Conservation (phyloP, 2,797 vertebrate genomes). For the Distichodus sexfasciatus region DNA sequence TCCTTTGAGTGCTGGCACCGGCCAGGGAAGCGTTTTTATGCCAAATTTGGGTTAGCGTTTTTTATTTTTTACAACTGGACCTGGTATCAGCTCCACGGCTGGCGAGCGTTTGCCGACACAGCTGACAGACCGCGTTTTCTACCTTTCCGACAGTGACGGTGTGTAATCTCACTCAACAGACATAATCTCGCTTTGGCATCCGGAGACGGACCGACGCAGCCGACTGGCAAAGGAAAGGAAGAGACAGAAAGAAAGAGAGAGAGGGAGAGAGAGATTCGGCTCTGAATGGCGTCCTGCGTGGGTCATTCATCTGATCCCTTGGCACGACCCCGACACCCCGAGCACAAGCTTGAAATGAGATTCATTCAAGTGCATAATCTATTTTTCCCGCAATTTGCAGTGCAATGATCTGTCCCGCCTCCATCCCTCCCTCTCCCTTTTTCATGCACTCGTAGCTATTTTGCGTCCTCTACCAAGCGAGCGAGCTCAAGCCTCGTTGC, state of each 20-base stretch:
- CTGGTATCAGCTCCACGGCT: background rate
- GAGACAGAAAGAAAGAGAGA: background rate
- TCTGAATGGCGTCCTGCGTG: background rate
- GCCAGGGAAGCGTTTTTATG: background rate
- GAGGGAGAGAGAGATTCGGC: background rate
- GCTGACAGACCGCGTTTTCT: background rate
- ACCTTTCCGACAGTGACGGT: background rate
- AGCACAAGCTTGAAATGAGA: slow-evolving; percentile 36
- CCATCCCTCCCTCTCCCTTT: background rate
- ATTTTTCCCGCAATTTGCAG: slow-evolving; percentile 32
- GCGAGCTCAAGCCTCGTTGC: background rate
- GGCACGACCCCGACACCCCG: slow-evolving; percentile 1
- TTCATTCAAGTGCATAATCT: slow-evolving; percentile 42
- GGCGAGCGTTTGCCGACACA: background rate
- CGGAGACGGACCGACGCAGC: background rate
- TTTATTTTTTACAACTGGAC: background rate
- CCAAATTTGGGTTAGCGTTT: background rate
- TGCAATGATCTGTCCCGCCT: slow-evolving; percentile 12
- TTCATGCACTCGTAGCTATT: background rate
- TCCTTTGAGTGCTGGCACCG: background rate
- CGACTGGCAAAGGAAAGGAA: background rate
- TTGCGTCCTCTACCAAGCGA: background rate
- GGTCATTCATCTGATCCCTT: slow-evolving; percentile 32
- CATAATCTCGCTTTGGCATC: slow-evolving; percentile 12
- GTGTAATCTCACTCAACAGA: slow-evolving; percentile 7